Percentiles rank a stretch among this genome's conserved stretches.
These are phyloP conservation scores for Hirtodrosophila duncani DNA, from an alignment of 2,888 invertebrate genomes.

Conservation along the genomic window DNA sequence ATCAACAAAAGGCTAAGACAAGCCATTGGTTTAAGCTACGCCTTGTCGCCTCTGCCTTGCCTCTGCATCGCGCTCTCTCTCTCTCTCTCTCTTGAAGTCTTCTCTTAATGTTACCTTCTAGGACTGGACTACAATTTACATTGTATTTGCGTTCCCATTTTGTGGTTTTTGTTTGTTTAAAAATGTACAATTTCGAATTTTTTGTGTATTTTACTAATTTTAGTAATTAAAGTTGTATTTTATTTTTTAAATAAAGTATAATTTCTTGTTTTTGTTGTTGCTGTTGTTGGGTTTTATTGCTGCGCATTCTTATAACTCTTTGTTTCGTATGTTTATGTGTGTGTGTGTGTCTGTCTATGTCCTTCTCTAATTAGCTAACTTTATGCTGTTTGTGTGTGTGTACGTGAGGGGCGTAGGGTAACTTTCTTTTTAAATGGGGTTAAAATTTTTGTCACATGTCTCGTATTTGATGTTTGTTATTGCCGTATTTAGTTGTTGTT, in stretches of 20 bases:
- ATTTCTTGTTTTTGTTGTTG: slow-evolving; percentile 46
- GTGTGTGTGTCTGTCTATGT: too few species aligned
- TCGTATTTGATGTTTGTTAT: slow-evolving; percentile 45
- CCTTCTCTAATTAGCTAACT: slow-evolving; percentile 70
- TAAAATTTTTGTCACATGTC: slow-evolving; percentile 49
- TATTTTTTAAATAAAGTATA: slow-evolving; percentile 51
- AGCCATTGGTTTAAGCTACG: slow-evolving; percentile 2
- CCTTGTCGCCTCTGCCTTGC: slow-evolving; percentile 1
- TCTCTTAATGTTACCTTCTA: too few species aligned
- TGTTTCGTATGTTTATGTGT: slow-evolving; percentile 56
- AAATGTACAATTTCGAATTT: slow-evolving; percentile 68
- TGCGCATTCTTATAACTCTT: slow-evolving; percentile 37
- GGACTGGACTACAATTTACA: too few species aligned
- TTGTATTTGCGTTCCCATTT: too few species aligned
- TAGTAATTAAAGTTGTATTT: slow-evolving; percentile 56
- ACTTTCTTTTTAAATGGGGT: slow-evolving; percentile 65
- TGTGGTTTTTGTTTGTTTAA: slow-evolving; percentile 34
- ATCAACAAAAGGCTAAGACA: slow-evolving; percentile 36
- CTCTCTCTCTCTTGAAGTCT: too few species aligned
- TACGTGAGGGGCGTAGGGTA: too few species aligned
- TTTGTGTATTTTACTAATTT: slow-evolving; percentile 69
- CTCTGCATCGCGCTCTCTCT: not conserved
- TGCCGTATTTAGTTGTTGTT: slow-evolving; percentile 45
- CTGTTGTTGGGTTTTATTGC: slow-evolving; percentile 32
- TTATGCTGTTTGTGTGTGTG: too few species aligned